A percentile compares a stretch with the other conserved stretches of the same genome.
phyloP scores from a whole-genome alignment of 1,140 invertebrate genomes.

The Saccostrea echinata region DNA sequence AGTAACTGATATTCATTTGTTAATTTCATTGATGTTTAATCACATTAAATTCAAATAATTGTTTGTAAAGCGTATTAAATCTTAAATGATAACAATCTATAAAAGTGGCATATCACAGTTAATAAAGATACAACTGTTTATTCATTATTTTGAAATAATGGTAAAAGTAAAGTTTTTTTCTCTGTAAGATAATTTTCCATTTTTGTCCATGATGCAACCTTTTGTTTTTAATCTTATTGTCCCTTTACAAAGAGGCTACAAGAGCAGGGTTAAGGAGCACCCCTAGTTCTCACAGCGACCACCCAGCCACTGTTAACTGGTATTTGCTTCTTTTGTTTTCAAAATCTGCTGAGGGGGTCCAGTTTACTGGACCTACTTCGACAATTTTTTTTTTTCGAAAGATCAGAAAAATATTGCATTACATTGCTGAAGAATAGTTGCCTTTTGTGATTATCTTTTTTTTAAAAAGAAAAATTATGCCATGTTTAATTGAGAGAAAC shows the following conservation, averaged over 20 bases:
- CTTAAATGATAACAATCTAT: background rate
- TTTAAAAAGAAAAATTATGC: background rate
- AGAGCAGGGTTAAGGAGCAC: conserved; percentile 4
- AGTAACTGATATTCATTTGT: background rate
- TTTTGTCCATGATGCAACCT: conserved; percentile 36
- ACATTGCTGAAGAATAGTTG: background rate
- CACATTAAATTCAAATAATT: background rate
- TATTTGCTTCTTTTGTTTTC: conserved; percentile 33
- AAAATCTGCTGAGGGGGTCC: conserved; percentile 5
- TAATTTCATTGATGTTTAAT: background rate
- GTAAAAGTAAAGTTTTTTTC: conserved; percentile 13
- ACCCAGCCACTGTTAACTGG: conserved; percentile 1
- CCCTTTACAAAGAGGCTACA: conserved; percentile 35
- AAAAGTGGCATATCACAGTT: background rate
- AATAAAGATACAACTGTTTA: background rate
- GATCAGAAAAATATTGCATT: background rate
- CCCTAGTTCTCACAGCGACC: background rate
- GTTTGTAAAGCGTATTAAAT: background rate
- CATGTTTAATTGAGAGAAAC: background rate
- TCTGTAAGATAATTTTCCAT: conserved; percentile 8
- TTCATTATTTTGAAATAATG: background rate
- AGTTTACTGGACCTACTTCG: background rate
- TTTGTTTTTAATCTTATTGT: conserved; percentile 30
- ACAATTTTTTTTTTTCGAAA: conserved; percentile 9
- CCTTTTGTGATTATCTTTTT: background rate